Evolutionary conservation across 2,797 vertebrate genomes (phyloP).

Genomic region (Halcyon smyrnensis): DNA sequence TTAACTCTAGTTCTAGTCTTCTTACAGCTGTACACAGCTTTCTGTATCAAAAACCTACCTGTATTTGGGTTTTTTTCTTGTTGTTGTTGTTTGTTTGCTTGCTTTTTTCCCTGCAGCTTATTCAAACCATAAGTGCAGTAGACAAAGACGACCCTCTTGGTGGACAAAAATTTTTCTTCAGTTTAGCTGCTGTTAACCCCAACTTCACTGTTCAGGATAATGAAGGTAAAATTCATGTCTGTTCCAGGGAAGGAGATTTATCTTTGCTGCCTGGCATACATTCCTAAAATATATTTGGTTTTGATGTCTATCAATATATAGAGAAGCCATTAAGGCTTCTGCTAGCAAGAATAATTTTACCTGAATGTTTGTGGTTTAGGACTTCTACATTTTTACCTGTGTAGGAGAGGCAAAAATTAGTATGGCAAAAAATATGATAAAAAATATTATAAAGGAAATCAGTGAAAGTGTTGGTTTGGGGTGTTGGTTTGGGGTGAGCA

Average conservation of each 20-base stretch:
- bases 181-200: slow-evolving; percentile 91
- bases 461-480: not conserved
- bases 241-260: not conserved
- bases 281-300: not conserved
- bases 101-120: slow-evolving; percentile 83
- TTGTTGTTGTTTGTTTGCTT: slow-evolving; percentile 4
- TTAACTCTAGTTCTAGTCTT: not conserved
- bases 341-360: not conserved
- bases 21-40: not conserved
- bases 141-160: slow-evolving; percentile 96
- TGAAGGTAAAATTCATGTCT: slow-evolving; percentile 85
- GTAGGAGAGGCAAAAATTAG: not conserved
- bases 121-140: slow-evolving; percentile 96
- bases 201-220: slow-evolving; percentile 97
- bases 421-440: not conserved
- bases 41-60: not conserved
- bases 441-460: not conserved
- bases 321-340: not conserved
- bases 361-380: not conserved
- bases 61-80: not conserved
- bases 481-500: not conserved
- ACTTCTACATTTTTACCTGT: not conserved
- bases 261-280: not conserved
- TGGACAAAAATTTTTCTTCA: slow-evolving; percentile 98
- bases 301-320: not conserved